Conservation (phyloP, 2,797 vertebrate species). For the Esox masquinongy region DNA sequence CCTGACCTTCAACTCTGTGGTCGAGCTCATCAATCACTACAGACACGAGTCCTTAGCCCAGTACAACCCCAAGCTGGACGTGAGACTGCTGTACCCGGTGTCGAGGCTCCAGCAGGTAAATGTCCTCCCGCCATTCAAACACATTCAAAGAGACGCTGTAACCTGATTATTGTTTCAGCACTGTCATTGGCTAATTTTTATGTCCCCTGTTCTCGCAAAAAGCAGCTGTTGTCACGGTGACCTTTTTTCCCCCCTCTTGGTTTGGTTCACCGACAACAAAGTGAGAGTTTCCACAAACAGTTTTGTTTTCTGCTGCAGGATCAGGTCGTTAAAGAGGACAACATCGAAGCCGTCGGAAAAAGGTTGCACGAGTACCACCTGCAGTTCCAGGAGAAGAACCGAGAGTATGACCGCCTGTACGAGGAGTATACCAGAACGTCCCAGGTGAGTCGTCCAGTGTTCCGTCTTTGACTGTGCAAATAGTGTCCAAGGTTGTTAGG, state of each 20-base stretch:
- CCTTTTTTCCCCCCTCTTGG: neutral
- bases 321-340: constrained; percentile 98
- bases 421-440: constrained; percentile 98
- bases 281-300: neutral
- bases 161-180: neutral
- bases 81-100: constrained; percentile 93
- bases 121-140: neutral
- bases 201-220: neutral
- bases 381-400: constrained; percentile 97
- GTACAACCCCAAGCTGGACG: constrained; percentile 97
- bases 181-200: neutral
- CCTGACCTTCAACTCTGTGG: constrained; percentile 95
- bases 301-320: constrained; percentile 72
- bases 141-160: neutral
- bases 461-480: neutral
- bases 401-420: constrained; percentile 94
- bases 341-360: constrained; percentile 97
- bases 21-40: constrained; percentile 97
- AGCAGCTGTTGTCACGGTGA: neutral
- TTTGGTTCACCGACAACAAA: neutral
- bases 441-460: constrained; percentile 79
- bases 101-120: constrained; percentile 96
- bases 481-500: neutral
- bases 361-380: constrained; percentile 96
- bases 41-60: constrained; percentile 95